A percentile compares a stretch with the other conserved stretches of the same genome.
Evolutionary conservation across 2,113 vertebrate species (phyloP).

Genomic region (Nycticorax nycticorax): DNA sequence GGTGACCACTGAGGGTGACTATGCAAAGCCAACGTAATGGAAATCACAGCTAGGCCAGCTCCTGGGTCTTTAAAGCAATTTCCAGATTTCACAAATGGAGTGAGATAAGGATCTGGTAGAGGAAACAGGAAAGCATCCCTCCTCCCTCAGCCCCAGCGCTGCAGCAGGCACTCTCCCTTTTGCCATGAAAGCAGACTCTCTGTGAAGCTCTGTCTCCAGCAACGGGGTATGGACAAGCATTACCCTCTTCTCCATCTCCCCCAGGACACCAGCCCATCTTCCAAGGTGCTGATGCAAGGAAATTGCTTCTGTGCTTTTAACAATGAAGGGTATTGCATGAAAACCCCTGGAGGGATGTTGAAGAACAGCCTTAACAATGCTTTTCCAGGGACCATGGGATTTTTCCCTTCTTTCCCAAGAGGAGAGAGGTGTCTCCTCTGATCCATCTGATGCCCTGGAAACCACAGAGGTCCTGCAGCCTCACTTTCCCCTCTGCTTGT

Average conservation of each 20-base stretch:
- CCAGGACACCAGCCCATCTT: not conserved
- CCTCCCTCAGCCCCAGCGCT: not conserved
- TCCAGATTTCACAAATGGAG: conserved; percentile 1
- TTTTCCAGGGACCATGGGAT: not conserved
- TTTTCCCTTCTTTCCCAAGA: not conserved
- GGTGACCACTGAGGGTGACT: not conserved
- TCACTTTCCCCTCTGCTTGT: not conserved
- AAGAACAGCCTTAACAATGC: not conserved
- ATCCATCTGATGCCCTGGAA: not conserved
- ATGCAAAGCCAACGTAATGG: not conserved
- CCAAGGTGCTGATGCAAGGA: not conserved
- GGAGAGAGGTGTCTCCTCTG: not conserved
- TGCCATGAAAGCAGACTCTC: not conserved
- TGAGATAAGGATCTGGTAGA: conserved; percentile 6
- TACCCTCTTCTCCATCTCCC: not conserved
- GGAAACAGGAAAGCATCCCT: conserved; percentile 28
- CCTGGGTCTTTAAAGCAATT: conserved; percentile 11
- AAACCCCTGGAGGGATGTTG: not conserved
- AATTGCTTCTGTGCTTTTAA: not conserved
- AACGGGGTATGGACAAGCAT: not conserved
- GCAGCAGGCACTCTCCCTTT: not conserved
- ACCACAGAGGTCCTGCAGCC: not conserved
- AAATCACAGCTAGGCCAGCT: not conserved
- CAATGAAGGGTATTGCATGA: not conserved
- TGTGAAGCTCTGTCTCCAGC: not conserved